phyloP scores from a whole-genome alignment of 2,113 vertebrate species.

The Sclerurus mexicanus region DNA sequence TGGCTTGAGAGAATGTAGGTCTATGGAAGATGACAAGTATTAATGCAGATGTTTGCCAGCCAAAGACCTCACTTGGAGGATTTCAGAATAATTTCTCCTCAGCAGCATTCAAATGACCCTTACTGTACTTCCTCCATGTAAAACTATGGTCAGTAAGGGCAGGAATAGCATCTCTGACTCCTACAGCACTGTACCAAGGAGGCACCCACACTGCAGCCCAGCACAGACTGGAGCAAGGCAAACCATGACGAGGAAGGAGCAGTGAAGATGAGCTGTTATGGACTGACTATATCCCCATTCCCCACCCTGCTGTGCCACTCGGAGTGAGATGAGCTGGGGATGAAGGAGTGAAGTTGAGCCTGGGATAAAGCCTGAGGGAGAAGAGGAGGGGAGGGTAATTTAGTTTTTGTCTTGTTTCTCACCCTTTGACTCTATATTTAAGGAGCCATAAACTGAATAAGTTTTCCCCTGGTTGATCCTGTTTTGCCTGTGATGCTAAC shows the following conservation, averaged over 20 bases:
- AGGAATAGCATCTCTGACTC: neutral
- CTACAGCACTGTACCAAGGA: neutral
- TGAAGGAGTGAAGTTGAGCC: neutral
- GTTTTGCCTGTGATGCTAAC: neutral
- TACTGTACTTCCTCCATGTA: neutral
- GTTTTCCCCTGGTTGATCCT: neutral
- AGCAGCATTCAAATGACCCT: neutral
- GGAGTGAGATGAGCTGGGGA: neutral
- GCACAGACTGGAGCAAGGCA: neutral
- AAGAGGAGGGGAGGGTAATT: neutral
- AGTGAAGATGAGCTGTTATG: neutral
- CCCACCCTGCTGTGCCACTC: rapidly evolving
- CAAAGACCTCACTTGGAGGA: neutral
- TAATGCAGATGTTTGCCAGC: neutral
- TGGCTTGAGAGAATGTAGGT: neutral
- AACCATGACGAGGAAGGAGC: neutral
- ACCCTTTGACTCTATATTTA: neutral
- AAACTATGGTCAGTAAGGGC: neutral
- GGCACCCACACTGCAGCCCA: neutral
- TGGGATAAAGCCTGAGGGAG: neutral
- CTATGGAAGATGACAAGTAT: neutral
- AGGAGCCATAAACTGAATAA: neutral
- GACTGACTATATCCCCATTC: neutral
- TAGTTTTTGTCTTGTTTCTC: neutral
- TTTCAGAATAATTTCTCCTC: neutral